These are phyloP conservation scores for Syrista parreyssii DNA, from an alignment of 2,888 invertebrate species.

Conservation along the genomic window DNA sequence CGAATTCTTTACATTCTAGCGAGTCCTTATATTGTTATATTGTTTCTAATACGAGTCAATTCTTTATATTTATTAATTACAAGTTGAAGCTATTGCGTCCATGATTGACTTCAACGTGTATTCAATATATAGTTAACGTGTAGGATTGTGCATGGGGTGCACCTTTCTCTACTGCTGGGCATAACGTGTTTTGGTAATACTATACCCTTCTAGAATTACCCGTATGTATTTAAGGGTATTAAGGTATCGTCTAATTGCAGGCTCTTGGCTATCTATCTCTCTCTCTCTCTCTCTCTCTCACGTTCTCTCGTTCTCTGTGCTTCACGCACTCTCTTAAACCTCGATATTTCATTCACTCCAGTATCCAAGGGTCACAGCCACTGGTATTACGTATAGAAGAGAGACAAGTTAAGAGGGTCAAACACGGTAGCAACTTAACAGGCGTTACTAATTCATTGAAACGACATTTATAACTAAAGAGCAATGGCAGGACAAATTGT, in stretches of 20 bases:
- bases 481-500: slow-evolving; percentile 20
- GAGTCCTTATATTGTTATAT: background rate
- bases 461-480: slow-evolving; percentile 25
- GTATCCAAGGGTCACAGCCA: background rate
- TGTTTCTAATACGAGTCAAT: background rate
- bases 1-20: background rate
- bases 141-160: background rate
- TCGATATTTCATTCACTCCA: background rate
- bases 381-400: background rate
- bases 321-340: slow-evolving; percentile 1
- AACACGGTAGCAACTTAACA: slow-evolving; percentile 3
- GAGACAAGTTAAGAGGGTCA: background rate
- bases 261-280: slow-evolving; percentile 20
- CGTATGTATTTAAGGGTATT: slow-evolving; percentile 45
- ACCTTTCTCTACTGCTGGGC: background rate
- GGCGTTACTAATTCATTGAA: slow-evolving; percentile 18
- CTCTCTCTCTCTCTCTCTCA: slow-evolving; percentile 13
- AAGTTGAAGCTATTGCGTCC: background rate
- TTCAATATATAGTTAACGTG: background rate
- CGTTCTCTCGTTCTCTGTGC: slow-evolving; percentile 8
- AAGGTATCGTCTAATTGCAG: slow-evolving; percentile 53
- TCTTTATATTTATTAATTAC: background rate
- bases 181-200: slow-evolving; percentile 53
- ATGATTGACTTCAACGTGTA: background rate
- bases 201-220: slow-evolving; percentile 59